Percentiles rank a stretch among this genome's conserved stretches.
These are phyloP conservation scores for Tromatobia lineatoria DNA, from an alignment of 2,888 invertebrate species.

Conservation along the genomic window DNA sequence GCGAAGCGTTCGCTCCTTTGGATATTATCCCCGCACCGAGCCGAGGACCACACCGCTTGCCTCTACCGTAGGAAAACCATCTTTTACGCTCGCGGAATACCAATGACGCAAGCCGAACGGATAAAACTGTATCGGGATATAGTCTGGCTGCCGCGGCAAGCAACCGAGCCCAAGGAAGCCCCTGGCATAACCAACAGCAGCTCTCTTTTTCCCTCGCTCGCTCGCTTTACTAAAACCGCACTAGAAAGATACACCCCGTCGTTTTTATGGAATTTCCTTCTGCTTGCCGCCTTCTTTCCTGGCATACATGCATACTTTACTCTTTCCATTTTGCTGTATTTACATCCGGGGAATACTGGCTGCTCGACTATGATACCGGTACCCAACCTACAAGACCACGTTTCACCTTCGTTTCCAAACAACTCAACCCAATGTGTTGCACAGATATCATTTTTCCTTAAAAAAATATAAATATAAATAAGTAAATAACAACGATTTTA, in stretches of 20 bases:
- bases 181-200: conserved; percentile 65
- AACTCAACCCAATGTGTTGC: conserved; percentile 31
- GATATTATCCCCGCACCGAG: conserved; percentile 77
- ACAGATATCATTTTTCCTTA: not conserved
- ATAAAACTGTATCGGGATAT: conserved; percentile 77
- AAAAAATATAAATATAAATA: conserved; percentile 1
- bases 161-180: conserved; percentile 66
- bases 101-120: conserved; percentile 75
- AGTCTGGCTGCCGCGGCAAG: conserved; percentile 53
- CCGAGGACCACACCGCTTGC: conserved; percentile 42
- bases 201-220: conserved; percentile 33
- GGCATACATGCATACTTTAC: conserved; percentile 26
- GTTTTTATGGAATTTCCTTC: conserved; percentile 61
- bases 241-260: conserved; percentile 53
- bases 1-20: conserved; percentile 72
- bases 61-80: conserved; percentile 75
- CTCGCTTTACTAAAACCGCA: conserved; percentile 59
- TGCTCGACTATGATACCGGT: conserved; percentile 13
- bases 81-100: conserved; percentile 81
- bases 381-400: conserved; percentile 31
- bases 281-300: conserved; percentile 16
- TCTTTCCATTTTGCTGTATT: conserved; percentile 32
- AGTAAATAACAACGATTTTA: conserved; percentile 1
- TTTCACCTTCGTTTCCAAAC: conserved; percentile 18
- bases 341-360: conserved; percentile 41